Conservation (phyloP, 1,140 invertebrate species). For the Eufriesea mexicana region DNA sequence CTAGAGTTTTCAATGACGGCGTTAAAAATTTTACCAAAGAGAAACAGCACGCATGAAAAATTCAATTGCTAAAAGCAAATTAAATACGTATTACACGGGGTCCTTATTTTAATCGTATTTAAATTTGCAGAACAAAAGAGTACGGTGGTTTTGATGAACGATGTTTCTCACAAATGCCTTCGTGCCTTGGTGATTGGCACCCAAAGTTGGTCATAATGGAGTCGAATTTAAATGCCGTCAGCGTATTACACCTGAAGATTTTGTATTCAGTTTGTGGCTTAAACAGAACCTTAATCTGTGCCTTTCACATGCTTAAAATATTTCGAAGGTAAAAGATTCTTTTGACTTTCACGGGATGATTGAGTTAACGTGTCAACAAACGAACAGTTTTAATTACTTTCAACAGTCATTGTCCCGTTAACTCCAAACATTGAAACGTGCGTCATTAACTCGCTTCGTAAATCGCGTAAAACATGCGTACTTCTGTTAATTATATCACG, state of each 20-base stretch:
- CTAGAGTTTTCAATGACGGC: no score
- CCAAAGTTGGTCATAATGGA: constrained; percentile 31
- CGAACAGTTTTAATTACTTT: background rate
- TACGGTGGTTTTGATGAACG: background rate
- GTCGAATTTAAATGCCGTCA: constrained; percentile 29
- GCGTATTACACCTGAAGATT: constrained; percentile 11
- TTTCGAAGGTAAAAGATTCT: background rate
- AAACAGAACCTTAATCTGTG: constrained; percentile 16
- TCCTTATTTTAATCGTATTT: background rate
- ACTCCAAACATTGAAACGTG: background rate
- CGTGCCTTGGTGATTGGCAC: constrained; percentile 3
- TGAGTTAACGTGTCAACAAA: background rate
- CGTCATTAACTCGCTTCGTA: background rate
- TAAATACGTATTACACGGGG: background rate
- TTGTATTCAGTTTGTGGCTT: constrained; percentile 20
- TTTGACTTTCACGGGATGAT: background rate
- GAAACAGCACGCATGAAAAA: background rate
- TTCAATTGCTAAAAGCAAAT: background rate
- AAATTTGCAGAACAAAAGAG: background rate
- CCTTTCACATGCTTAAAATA: constrained; percentile 9
- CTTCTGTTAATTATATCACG: background rate
- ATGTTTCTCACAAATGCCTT: background rate
- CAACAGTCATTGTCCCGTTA: background rate
- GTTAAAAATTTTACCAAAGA: no score
- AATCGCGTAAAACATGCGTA: background rate